Evolutionary conservation across 2,797 vertebrate species (phyloP).

Genomic region (Liparis tanakae): DNA sequence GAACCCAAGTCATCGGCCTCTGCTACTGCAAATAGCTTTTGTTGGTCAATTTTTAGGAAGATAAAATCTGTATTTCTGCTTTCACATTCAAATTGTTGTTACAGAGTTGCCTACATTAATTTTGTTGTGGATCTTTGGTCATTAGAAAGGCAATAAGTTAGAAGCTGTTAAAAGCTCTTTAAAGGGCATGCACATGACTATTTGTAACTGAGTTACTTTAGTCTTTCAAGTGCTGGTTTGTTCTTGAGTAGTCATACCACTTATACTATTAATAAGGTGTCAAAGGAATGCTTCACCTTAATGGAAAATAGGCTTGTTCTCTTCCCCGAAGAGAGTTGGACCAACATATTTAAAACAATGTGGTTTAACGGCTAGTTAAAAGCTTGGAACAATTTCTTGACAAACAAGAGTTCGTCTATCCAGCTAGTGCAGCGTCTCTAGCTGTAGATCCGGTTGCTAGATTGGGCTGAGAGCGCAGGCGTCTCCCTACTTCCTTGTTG

Average conservation of each 20-base stretch:
- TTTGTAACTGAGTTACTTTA: constrained; percentile 1
- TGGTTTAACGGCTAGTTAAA: neutral
- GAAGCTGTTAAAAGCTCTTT: neutral
- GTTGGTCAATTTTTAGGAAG: neutral
- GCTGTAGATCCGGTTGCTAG: neutral
- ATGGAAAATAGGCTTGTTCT: neutral
- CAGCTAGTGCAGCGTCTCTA: neutral
- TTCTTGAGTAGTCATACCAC: neutral
- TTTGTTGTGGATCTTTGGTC: constrained; percentile 1
- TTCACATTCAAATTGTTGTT: neutral
- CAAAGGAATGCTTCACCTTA: neutral
- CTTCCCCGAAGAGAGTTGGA: neutral
- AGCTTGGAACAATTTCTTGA: constrained; percentile 5
- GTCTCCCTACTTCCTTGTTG: neutral
- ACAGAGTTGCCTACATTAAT: neutral
- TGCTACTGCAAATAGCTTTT: constrained; percentile 1
- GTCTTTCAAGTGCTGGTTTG: neutral
- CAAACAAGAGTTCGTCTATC: neutral
- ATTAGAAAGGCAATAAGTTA: neutral
- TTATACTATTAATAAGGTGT: neutral
- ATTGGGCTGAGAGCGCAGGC: constrained; percentile 3
- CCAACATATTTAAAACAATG: neutral
- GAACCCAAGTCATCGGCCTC: neutral
- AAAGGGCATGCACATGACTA: neutral
- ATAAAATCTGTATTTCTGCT: neutral